Base-by-base conservation (phyloP, 1,140 invertebrate genomes). In the Mercenaria mercenaria region DNA sequence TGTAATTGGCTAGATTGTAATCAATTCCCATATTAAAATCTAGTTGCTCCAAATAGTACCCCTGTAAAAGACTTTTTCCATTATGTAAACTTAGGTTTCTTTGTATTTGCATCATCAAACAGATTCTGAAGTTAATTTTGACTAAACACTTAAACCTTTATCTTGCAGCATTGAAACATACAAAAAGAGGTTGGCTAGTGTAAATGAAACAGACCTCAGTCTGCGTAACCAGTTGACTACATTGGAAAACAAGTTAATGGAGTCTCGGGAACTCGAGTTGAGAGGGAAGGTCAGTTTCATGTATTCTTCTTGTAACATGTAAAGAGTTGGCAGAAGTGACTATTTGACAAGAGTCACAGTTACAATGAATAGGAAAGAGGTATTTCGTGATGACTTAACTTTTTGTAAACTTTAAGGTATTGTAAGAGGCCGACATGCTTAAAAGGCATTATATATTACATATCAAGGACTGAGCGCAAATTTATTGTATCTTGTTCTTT, bases 161-260 rank as follows among this genome's bases (percentile, higher is more conserved):
- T n/a, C n/a, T n/a, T n/a, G n/a, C 39, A 85, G 82, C 34, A 85
- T 74, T 56, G 15, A 29, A 2, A 61, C 79, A 61, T 81, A 85
- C 43, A 72, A 61, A n/a, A 41, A 34, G 18, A 32, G 82, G 15
- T 85, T 67, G 15, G 74, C 29, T 50, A 43, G 82, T 32, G 43
- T 85, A 64, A 34, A 34, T 32, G 82, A 85, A 39, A 72, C 82
- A 37, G 82, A 85, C 26, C 29, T 85, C 29, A 72, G 82, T n/a
- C 61, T 72, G 1, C n/a, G 79, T 18, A 11, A 26, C 59, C 52
- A 85, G 32, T 34, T 85, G 13, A 85, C 82, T 18, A 56, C 20
- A 18, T 32, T 85, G 43, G 67, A 85, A 47, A 85, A 85, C 52
- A 76, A n/a, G 29, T 39, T 85, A 4, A 56, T 85, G 29, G 82